Percentiles rank a stretch among this genome's conserved stretches.
phyloP scores from a whole-genome alignment of 2,797 vertebrate genomes.

The Cossypha niveicapilla region DNA sequence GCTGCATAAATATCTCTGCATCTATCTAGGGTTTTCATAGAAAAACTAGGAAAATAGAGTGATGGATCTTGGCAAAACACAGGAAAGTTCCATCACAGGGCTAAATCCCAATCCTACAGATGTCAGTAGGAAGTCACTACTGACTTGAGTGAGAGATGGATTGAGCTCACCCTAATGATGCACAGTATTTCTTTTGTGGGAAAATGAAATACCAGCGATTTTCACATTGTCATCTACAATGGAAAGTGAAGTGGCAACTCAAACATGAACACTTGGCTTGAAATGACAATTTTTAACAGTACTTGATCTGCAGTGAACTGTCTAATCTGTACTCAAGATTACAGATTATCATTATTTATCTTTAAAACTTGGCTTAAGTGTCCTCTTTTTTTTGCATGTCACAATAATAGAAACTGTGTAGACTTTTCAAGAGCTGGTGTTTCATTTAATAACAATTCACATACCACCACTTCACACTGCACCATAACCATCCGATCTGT shows the following conservation, averaged over 20 bases:
- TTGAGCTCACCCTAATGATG: not conserved
- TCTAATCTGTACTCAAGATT: not conserved
- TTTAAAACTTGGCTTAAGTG: not conserved
- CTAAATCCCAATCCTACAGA: not conserved
- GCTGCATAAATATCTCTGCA: slow-evolving; percentile 35
- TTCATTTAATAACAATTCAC: not conserved
- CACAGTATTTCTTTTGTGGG: not conserved
- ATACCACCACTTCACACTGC: not conserved
- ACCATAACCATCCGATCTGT: not conserved
- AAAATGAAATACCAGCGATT: not conserved
- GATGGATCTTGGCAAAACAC: not conserved
- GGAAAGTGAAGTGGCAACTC: not conserved
- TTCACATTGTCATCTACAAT: not conserved
- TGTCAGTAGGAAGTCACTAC: not conserved
- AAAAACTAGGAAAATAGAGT: not conserved
- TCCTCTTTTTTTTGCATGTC: not conserved
- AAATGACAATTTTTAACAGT: not conserved
- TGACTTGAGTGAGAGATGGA: not conserved
- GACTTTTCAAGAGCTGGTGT: not conserved
- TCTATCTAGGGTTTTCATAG: slow-evolving; percentile 38
- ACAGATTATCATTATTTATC: not conserved
- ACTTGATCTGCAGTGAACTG: not conserved
- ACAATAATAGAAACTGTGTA: not conserved
- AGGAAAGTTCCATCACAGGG: not conserved
- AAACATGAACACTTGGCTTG: not conserved